Evolutionary conservation across 2,888 invertebrate genomes (phyloP), one percentile per base, ranked within the genome.

Genomic region (Sinodicranocentrus sp.): DNA sequence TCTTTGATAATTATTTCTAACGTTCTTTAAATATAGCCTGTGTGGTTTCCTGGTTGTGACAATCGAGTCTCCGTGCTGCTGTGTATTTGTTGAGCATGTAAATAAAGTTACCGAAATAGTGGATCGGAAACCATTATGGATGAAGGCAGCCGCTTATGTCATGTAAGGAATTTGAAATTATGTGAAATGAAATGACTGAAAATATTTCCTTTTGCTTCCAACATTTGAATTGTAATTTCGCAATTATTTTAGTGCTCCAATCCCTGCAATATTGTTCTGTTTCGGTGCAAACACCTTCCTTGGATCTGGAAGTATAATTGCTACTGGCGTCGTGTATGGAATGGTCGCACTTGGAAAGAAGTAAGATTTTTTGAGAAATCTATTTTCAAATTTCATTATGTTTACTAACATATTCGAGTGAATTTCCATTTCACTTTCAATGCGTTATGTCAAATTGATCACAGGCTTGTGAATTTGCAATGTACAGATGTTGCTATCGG

Each of bases 51-150:
- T 96, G 85, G 94, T 97, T 84, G 93, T 98, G 88, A 94, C 95
- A 59, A 93, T 98, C 89, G 99, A 99, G 92, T 98, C 98, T 52
- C 99, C 99, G 0, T 98, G 97, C 91, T 98, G 98, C 92, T 99
- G 98, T 91, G 93, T 97, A 92, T 99, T 98, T 92, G 94, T 99
- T 87, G 98, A 98, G 90, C 96, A 96, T 92, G 97, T 98, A 78
- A 97, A 91, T 85, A 92, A 98, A 33, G 59, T 78, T n/a, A 75
- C 82, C 13, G 82, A 73, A 76, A 94, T 94, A 92, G 94, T 96
- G 73, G 97, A 98, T 89, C 92, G 92, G 75, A 93, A 96, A 88
- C 97, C 98, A 0, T 94, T 96, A 90, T 98, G 96, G 95, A 95
- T 97, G 90, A 95, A 97, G 91, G 97, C 97, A 13, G 94, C 93